These are phyloP conservation scores for Corapipo altera DNA, from an alignment of 2,113 vertebrate species.

Conservation along the genomic window DNA sequence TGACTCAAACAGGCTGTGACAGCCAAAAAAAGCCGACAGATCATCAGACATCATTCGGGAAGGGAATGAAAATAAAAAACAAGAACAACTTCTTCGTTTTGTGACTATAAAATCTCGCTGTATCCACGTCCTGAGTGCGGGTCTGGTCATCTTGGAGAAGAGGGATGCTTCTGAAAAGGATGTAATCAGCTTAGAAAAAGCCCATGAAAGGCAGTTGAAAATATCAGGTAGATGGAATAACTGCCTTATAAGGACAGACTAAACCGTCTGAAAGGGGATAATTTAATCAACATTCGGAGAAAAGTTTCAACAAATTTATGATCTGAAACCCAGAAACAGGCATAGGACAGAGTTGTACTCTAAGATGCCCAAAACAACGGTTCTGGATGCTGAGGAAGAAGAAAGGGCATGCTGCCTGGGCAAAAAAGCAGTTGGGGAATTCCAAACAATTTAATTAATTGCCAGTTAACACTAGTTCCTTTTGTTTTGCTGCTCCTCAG, in stretches of 20 bases:
- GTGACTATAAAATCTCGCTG: neutral
- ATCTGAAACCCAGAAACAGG: neutral
- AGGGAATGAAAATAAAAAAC: neutral
- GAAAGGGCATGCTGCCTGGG: rapidly evolving
- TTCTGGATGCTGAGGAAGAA: neutral
- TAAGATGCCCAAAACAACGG: neutral
- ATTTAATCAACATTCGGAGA: neutral
- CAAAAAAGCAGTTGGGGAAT: neutral
- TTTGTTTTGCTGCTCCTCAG: neutral
- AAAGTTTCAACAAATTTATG: neutral
- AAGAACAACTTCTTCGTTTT: neutral
- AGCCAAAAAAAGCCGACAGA: neutral
- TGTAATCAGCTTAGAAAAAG: neutral
- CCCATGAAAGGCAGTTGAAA: neutral
- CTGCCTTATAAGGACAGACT: neutral
- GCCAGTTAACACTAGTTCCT: neutral
- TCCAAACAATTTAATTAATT: neutral
- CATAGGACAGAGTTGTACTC: rapidly evolving
- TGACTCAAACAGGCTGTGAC: neutral
- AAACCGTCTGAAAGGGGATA: neutral
- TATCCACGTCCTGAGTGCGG: neutral
- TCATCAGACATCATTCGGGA: neutral
- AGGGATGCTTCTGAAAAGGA: neutral
- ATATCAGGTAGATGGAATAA: neutral
- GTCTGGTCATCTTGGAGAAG: neutral